These are phyloP conservation scores for Drosophila vallismaia DNA, from an alignment of 2,888 invertebrate species.

Conservation along the genomic window DNA sequence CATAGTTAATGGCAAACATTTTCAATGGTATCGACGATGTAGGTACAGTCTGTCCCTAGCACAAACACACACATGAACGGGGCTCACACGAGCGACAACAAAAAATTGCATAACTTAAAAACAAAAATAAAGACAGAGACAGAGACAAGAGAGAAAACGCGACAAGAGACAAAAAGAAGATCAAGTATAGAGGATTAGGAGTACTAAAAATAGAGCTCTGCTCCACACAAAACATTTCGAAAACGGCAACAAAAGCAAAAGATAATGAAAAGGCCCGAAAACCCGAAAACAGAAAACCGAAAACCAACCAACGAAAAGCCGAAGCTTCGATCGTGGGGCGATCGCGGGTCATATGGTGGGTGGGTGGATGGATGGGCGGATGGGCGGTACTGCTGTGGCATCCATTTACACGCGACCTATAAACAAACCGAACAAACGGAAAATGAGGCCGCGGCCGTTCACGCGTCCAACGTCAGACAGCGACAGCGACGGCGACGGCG, in stretches of 20 bases:
- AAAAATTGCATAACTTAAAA: constrained; percentile 53
- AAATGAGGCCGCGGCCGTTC: constrained; percentile 69
- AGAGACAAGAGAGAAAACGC: constrained; percentile 22
- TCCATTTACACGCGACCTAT: constrained; percentile 69
- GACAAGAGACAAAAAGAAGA: constrained; percentile 48
- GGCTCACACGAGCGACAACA: constrained; percentile 9
- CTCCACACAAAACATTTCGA: constrained; percentile 38
- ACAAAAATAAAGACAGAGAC: constrained; percentile 7
- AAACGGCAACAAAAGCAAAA: constrained; percentile 37
- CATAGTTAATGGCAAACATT: constrained; percentile 17
- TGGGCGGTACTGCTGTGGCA: constrained; percentile 11
- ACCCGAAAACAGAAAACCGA: not conserved
- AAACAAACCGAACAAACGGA: constrained; percentile 53
- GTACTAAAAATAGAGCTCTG: constrained; percentile 52
- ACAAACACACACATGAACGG: constrained; percentile 10
- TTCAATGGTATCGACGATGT: constrained; percentile 13
- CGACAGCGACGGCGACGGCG: constrained; percentile 1
- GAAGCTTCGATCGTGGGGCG: constrained; percentile 19
- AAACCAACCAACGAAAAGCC: constrained; percentile 12
- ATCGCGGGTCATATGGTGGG: constrained; percentile 30
- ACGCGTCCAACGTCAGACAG: constrained; percentile 50
- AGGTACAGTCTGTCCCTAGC: constrained; percentile 33
- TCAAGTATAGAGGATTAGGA: constrained; percentile 53
- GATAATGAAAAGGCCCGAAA: constrained; percentile 40
- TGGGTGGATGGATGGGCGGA: not conserved